Percentiles rank a stretch among this genome's conserved stretches.
Conservation (phyloP, 2,113 vertebrate species). For the Natator depressus region DNA sequence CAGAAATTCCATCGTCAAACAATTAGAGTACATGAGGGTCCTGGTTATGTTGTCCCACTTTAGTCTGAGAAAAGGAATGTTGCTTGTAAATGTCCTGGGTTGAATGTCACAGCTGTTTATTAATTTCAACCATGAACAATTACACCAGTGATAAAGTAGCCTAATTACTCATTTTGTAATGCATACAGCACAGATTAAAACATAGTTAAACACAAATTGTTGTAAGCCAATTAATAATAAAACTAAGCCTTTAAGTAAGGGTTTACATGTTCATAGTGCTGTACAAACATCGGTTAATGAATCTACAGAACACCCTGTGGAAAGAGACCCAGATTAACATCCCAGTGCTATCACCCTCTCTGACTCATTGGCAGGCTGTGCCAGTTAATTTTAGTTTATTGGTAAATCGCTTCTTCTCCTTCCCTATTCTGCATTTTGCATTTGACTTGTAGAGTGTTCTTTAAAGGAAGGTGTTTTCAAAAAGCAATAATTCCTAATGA, state of each 20-base stretch:
- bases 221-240: constrained; percentile 16
- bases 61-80: background rate
- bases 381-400: background rate
- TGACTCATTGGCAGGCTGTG: background rate
- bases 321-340: background rate
- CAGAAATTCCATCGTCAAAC: background rate
- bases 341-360: rapidly evolving
- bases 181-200: background rate
- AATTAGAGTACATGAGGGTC: background rate
- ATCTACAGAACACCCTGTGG: background rate
- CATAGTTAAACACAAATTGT: background rate
- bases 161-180: background rate
- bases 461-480: background rate
- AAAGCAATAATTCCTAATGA: background rate
- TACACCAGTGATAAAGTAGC: background rate
- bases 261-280: background rate
- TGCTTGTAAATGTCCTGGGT: background rate
- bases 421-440: background rate
- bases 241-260: background rate
- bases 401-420: background rate
- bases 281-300: background rate
- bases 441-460: background rate
- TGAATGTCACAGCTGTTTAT: constrained; percentile 40
- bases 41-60: background rate
- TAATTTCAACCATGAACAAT: constrained; percentile 36